Evolutionary conservation across 2,113 vertebrate species (phyloP).

Genomic region (Scytalopus superciliaris): DNA sequence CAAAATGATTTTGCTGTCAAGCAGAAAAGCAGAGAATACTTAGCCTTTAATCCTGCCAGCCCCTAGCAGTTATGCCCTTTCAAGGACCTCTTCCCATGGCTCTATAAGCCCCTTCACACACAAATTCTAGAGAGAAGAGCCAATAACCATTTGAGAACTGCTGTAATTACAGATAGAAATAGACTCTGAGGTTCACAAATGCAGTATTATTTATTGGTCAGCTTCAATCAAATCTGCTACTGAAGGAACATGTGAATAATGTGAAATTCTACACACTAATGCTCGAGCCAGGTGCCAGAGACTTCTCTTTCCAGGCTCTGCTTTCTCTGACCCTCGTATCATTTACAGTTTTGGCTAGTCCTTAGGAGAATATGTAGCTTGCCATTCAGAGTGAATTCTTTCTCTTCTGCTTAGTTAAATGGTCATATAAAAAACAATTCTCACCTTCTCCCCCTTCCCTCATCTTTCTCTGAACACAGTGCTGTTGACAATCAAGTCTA

Average conservation of each 20-base stretch:
- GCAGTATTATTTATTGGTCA: background rate
- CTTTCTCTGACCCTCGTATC: background rate
- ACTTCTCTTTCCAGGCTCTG: background rate
- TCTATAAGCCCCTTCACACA: background rate
- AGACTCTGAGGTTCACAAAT: background rate
- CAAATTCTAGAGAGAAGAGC: background rate
- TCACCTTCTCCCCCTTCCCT: background rate
- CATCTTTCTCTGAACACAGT: slow-evolving; percentile 63
- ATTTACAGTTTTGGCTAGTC: background rate
- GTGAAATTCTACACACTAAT: background rate
- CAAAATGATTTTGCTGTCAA: background rate
- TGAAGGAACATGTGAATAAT: background rate
- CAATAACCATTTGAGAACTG: background rate
- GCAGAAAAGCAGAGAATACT: background rate
- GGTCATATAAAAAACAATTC: background rate
- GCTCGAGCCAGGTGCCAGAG: background rate
- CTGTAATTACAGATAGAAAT: background rate
- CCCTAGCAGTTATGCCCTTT: background rate
- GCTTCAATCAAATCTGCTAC: background rate
- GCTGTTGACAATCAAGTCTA: slow-evolving; percentile 95
- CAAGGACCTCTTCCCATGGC: background rate
- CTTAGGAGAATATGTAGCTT: background rate
- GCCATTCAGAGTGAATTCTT: background rate
- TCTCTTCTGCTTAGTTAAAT: background rate
- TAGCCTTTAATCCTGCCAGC: background rate